A percentile compares a stretch with the other conserved stretches of the same genome.
These are phyloP conservation scores for Drosophila fuyamai DNA, from an alignment of 1,140 invertebrate genomes.

Conservation along the genomic window DNA sequence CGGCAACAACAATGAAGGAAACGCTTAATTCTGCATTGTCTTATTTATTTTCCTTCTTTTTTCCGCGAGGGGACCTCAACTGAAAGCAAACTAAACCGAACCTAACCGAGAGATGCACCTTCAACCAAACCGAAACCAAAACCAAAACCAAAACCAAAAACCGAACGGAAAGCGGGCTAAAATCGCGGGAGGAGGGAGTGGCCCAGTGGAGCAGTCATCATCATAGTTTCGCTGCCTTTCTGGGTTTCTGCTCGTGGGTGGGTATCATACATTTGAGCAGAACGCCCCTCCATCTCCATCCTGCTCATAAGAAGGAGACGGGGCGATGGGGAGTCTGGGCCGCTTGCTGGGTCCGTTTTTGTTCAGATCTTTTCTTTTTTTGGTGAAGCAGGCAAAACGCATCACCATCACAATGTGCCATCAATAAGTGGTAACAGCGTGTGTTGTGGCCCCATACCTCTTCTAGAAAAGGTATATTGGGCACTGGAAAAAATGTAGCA, in stretches of 20 bases:
- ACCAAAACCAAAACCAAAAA: constrained; percentile 23
- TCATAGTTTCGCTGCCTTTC: constrained; percentile 70
- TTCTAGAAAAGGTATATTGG: constrained; percentile 9
- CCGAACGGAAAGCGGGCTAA: constrained; percentile 41
- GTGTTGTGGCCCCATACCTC: constrained; percentile 62
- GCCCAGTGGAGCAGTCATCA: constrained; percentile 65
- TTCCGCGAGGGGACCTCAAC: constrained; percentile 17
- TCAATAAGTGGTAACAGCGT: constrained; percentile 82
- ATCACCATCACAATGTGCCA: constrained; percentile 82
- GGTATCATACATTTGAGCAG: constrained; percentile 84
- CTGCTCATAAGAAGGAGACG: constrained; percentile 50
- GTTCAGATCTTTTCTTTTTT: constrained; percentile 7
- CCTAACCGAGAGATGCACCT: constrained; percentile 63
- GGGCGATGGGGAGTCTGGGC: constrained; percentile 23
- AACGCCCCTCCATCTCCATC: constrained; percentile 79
- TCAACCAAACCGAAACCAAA: constrained; percentile 30
- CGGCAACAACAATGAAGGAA: constrained; percentile 79
- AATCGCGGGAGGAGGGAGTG: constrained; percentile 38
- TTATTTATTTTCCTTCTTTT: constrained; percentile 34
- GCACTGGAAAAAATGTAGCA: too few relatives aligned
- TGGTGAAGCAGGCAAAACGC: constrained; percentile 55
- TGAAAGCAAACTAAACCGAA: constrained; percentile 32
- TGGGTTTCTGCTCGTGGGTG: constrained; percentile 78
- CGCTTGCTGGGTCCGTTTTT: constrained; percentile 48
- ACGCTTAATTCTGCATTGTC: constrained; percentile 83